Evolutionary conservation across 2,888 invertebrate genomes (phyloP), one percentile per base, ranked within the genome.

Genomic region (Ophion obscuratus): DNA sequence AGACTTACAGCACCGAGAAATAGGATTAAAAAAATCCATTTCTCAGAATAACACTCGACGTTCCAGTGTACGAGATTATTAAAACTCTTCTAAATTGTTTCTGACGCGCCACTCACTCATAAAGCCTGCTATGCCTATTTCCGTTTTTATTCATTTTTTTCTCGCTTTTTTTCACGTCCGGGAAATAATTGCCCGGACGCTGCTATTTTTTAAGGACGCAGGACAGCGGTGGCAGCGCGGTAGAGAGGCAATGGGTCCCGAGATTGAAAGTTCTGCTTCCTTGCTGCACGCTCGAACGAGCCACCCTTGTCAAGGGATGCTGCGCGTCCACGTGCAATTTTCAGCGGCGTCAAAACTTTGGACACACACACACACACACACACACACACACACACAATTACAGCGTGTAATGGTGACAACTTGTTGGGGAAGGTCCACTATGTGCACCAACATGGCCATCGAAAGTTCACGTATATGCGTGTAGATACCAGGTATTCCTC

Each of bases 181-280:
- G 78, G 74, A 79, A 83, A 83, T 83, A 83, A 83, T 83, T 83
- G 83, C 83, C 67, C 44, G 59, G 62, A 66, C 81, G 64, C 67
- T 74, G 57, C 31, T 57, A n/a, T 73, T 74, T 83, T 83, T 74
- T 75, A 78, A 68, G 66, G 82, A 11, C 31, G 66, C 61, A 74
- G 62, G 66, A 11, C 83, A 36, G 24, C 40, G 20, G 57, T 20
- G 11, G 62, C 44, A 64, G 67, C 31, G 77, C 44, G 59, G 57
- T 59, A 57, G 71, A 27, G 57, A 17, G 6, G 27, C 66, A 59
- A 74, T 74, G 66, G 59, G 36, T 59, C 66, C 67, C 71, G 74
- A 81, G 81, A 85, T 81, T 77, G 70, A 85, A 85, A 82, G 70
- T 81, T 81, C 68, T 76, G 75, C 85, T 82, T 79, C 81, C 78